Conservation (phyloP, 2,888 invertebrate genomes). For the Bugula neritina region DNA sequence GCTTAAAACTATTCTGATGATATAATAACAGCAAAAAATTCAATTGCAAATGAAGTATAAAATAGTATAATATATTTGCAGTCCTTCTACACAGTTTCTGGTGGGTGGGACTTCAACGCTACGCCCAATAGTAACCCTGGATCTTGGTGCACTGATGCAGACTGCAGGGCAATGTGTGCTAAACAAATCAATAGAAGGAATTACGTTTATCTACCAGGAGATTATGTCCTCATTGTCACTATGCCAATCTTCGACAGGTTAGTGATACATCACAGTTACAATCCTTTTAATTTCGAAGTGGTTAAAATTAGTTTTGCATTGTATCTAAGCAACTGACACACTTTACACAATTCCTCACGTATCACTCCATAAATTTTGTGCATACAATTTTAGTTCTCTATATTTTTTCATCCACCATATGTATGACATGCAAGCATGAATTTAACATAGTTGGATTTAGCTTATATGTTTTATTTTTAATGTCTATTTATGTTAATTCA, state of each 20-base stretch:
- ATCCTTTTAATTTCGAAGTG: too few relatives aligned
- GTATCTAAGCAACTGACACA: too few relatives aligned
- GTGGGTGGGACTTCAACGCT: neutral
- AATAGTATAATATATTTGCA: neutral
- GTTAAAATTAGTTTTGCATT: too few relatives aligned
- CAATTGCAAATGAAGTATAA: too few relatives aligned
- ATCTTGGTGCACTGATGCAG: neutral
- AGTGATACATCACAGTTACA: too few relatives aligned
- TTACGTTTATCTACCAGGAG: conserved; percentile 7
- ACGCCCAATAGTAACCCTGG: neutral
- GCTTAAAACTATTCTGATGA: too few relatives aligned
- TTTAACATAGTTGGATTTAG: neutral
- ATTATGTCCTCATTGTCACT: neutral
- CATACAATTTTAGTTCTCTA: neutral
- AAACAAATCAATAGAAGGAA: neutral
- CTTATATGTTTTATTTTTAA: neutral
- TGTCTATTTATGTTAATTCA: too few relatives aligned
- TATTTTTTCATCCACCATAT: neutral
- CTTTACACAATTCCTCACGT: too few relatives aligned
- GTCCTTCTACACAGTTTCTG: neutral
- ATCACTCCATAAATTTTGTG: too few relatives aligned
- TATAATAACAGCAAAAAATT: too few relatives aligned
- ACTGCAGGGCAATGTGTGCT: neutral
- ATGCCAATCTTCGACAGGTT: neutral
- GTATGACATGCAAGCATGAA: neutral